Percentiles rank a stretch among this genome's conserved stretches.
Evolutionary conservation across 2,797 vertebrate species (phyloP).

Genomic region (Hirundo rustica): DNA sequence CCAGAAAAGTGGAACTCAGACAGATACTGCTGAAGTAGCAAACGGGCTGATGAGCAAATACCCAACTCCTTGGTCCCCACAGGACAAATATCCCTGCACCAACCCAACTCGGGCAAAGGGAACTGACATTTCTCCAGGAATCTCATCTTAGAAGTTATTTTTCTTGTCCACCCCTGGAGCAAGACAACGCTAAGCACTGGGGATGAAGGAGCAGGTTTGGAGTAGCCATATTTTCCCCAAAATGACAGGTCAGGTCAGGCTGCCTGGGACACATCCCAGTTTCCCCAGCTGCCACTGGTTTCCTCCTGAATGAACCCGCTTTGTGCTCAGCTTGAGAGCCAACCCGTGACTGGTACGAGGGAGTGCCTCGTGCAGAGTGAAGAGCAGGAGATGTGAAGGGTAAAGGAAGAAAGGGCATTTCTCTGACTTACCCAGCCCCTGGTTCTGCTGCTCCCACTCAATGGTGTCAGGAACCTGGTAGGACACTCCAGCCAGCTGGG

Average conservation of each 20-base stretch:
- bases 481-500: conserved; percentile 70
- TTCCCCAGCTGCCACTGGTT: background rate
- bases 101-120: background rate
- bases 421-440: conserved; percentile 87
- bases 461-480: conserved; percentile 82
- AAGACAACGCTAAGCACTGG: background rate
- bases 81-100: background rate
- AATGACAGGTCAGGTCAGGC: background rate
- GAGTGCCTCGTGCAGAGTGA: background rate
- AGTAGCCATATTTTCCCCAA: background rate
- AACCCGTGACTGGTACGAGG: accelerated
- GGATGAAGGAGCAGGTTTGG: background rate
- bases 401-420: background rate
- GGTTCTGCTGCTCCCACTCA: conserved; percentile 91
- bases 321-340: background rate
- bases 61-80: background rate
- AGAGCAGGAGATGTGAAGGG: background rate
- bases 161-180: background rate
- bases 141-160: background rate
- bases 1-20: background rate
- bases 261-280: background rate
- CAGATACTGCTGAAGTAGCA: background rate
- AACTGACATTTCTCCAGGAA: background rate
- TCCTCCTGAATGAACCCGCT: background rate
- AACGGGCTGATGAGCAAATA: background rate